Evolutionary conservation across 2,888 invertebrate species (phyloP).

Genomic region (Drosophila mercatorum): DNA sequence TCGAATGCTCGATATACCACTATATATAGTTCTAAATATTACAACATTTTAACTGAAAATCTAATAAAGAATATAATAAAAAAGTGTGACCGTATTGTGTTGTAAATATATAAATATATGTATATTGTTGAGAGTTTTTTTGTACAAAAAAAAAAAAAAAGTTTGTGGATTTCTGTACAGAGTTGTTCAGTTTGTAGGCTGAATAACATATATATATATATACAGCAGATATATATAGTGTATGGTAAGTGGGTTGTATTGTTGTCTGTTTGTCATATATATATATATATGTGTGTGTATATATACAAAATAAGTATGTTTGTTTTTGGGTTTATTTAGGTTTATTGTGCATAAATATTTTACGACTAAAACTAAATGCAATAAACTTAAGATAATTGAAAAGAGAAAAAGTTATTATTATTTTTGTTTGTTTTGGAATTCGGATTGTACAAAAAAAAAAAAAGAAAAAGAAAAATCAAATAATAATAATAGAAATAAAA

Average conservation of each 20-base stretch:
- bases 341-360: slow-evolving; percentile 79
- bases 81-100: neutral
- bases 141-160: slow-evolving; percentile 1
- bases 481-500: neutral
- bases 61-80: neutral
- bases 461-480: neutral
- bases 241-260: slow-evolving; percentile 15
- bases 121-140: neutral
- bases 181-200: neutral
- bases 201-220: neutral
- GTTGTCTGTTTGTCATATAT: slow-evolving; percentile 9
- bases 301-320: slow-evolving; percentile 48
- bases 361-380: slow-evolving; percentile 70
- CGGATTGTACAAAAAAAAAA: slow-evolving; percentile 41
- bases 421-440: slow-evolving; percentile 25
- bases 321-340: slow-evolving; percentile 64
- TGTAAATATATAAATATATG: neutral
- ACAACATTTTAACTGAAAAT: neutral
- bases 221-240: neutral
- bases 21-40: neutral
- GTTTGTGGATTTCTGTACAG: neutral
- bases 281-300: neutral
- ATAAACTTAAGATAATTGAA: slow-evolving; percentile 65
- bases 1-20: neutral
- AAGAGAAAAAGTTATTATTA: slow-evolving; percentile 27